These are phyloP conservation scores for Apamea monoglypha DNA, from an alignment of 2,888 invertebrate species.

Conservation along the genomic window DNA sequence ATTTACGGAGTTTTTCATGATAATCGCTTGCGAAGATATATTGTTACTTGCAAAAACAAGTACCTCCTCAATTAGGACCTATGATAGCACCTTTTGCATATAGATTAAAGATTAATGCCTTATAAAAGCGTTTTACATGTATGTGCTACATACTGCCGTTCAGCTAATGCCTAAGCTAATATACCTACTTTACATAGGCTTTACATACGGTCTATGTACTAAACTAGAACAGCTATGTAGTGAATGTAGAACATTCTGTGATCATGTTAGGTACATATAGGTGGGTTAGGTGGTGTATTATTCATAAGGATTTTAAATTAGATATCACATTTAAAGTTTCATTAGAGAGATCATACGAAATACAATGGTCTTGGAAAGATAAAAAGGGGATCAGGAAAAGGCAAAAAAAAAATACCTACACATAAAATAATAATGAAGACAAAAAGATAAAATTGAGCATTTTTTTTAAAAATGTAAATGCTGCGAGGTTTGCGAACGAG, in stretches of 20 bases:
- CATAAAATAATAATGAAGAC: too few species aligned
- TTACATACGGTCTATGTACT: constrained; percentile 17
- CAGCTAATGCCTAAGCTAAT: constrained; percentile 52
- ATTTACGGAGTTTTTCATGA: not conserved
- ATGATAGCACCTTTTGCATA: constrained; percentile 26
- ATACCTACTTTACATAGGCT: constrained; percentile 51
- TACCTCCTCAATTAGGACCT: constrained; percentile 6
- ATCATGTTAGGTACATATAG: not conserved
- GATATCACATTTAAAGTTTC: not conserved
- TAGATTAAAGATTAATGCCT: constrained; percentile 44
- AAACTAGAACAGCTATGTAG: constrained; percentile 28
- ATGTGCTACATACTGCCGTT: constrained; percentile 26
- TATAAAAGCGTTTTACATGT: constrained; percentile 38
- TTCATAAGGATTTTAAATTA: not conserved
- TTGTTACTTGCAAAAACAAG: constrained; percentile 31
- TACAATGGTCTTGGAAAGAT: too few species aligned
- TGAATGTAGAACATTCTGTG: constrained; percentile 24
- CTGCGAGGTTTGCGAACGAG: too few species aligned
- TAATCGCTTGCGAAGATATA: not conserved
- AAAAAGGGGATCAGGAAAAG: too few species aligned
- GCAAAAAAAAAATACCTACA: not conserved
- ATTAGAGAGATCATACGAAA: too few species aligned
- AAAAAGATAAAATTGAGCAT: not conserved
- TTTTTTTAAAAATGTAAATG: not conserved
- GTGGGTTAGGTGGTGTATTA: too few species aligned